phyloP scores from a whole-genome alignment of 2,113 vertebrate genomes.

The Otolemur garnettii region DNA sequence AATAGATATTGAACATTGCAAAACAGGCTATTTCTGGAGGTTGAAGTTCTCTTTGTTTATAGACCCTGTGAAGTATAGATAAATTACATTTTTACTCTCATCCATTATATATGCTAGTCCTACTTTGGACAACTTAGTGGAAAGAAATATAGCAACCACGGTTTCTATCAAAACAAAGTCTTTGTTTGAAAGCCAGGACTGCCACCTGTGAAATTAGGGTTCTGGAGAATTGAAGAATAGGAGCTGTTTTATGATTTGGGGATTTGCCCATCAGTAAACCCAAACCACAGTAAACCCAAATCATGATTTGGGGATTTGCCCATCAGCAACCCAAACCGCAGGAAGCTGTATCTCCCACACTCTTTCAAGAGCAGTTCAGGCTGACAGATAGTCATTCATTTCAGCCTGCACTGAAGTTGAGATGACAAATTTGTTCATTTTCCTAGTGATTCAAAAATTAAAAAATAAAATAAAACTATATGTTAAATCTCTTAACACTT shows the following conservation, averaged over 20 bases:
- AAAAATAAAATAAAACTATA: not conserved
- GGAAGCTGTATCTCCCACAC: slow-evolving; percentile 27
- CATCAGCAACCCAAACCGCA: slow-evolving; percentile 30
- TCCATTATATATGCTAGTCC: not conserved
- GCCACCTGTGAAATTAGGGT: not conserved
- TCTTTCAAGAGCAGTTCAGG: not conserved
- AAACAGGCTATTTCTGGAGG: not conserved
- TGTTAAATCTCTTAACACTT: slow-evolving; percentile 33
- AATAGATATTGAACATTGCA: not conserved
- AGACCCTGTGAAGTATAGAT: not conserved
- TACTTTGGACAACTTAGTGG: slow-evolving; percentile 9
- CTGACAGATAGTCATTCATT: slow-evolving; percentile 66
- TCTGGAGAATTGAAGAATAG: not conserved
- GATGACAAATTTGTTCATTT: slow-evolving; percentile 63
- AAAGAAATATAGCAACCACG: not conserved
- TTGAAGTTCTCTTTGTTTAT: slow-evolving; percentile 3
- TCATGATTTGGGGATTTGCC: slow-evolving; percentile 36
- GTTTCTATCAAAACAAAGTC: slow-evolving; percentile 56
- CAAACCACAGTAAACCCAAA: not conserved
- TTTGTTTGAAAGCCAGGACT: slow-evolving; percentile 49
- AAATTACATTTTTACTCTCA: not conserved
- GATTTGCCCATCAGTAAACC: slow-evolving; percentile 43
- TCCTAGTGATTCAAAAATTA: slow-evolving; percentile 67
- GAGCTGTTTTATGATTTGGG: slow-evolving; percentile 41
- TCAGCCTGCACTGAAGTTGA: slow-evolving; percentile 55